Conservation (phyloP, 2,113 vertebrate species). For the Hippocampus comes region DNA sequence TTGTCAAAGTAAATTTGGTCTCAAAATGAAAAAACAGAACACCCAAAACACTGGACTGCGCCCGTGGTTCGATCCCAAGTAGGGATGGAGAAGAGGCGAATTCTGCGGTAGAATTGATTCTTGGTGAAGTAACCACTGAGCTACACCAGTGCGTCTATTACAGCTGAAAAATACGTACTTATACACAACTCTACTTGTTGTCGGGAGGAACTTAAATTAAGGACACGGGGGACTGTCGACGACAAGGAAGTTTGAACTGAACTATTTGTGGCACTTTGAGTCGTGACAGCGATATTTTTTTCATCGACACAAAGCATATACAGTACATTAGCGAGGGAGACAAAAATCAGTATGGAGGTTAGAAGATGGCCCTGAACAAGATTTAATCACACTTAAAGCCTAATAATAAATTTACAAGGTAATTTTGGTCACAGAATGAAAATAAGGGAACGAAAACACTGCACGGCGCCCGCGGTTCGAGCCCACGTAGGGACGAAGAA, state of each 20-base stretch:
- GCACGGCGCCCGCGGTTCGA: conserved; percentile 11
- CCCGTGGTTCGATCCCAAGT: background rate
- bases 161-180: background rate
- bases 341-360: too few relatives aligned
- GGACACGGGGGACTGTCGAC: background rate
- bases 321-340: too few relatives aligned
- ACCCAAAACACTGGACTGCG: background rate
- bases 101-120: background rate
- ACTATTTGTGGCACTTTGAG: background rate
- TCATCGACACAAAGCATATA: too few relatives aligned
- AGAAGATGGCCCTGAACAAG: too few relatives aligned
- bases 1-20: too few relatives aligned
- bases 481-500: background rate
- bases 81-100: background rate
- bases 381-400: too few relatives aligned
- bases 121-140: conserved; percentile 4
- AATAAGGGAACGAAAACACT: background rate
- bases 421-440: background rate
- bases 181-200: background rate
- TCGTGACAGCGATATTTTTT: too few relatives aligned
- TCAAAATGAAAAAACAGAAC: too few relatives aligned
- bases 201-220: background rate
- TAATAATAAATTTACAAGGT: background rate
- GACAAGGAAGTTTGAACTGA: background rate
- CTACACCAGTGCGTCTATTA: background rate